Evolutionary conservation across 2,888 invertebrate genomes (phyloP), one percentile per base, ranked within the genome.

Genomic region (Andrena flavipes): DNA sequence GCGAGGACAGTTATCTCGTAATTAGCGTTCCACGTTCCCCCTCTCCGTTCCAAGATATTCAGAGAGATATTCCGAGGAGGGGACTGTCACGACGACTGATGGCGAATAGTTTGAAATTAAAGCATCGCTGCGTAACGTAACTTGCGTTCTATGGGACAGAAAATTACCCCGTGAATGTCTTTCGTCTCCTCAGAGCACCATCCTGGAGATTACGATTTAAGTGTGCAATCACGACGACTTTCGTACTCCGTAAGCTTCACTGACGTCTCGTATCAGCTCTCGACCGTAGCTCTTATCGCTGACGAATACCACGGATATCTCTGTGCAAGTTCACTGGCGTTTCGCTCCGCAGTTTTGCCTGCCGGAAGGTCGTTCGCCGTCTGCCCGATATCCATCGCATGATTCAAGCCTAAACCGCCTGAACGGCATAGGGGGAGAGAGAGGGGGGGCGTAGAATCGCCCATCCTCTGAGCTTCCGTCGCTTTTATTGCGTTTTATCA

Each of bases 401-500:
- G 30, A n/a, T 30, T 60, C 30, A 56, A 23, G 56, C 23, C 10
- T 60, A 33, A 30, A n/a, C 2, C 30, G 29, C 33, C 30, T 7
- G 30, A 60, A 59, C 60, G 30, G 42, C 26, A 20, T 8, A 10
- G 62, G 4, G 4, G 33, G 35, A 13, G 35, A 1, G 10, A 20
- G 62, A 13, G 26, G 62, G 4, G 10, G 33, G 62, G 13, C 2
- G 20, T 5, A 13, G 42, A 62, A 62, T 62, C 42, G 20, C 20
- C 20, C 54, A 10, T 26, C 20, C 23, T 26, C 56, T 4, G 56
- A 68, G 23, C 26, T 59, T 23, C 16, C 56, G 56, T 8, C 54
- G 42, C 42, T 70, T 63, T 60, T 29, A 48, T 48, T 29, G 42
- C 60, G 6, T 70, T 70, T 70, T 60, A 60, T 30, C 70, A 16